These are phyloP conservation scores for Carcharodon carcharias DNA, from an alignment of 2,797 vertebrate genomes.

Conservation along the genomic window DNA sequence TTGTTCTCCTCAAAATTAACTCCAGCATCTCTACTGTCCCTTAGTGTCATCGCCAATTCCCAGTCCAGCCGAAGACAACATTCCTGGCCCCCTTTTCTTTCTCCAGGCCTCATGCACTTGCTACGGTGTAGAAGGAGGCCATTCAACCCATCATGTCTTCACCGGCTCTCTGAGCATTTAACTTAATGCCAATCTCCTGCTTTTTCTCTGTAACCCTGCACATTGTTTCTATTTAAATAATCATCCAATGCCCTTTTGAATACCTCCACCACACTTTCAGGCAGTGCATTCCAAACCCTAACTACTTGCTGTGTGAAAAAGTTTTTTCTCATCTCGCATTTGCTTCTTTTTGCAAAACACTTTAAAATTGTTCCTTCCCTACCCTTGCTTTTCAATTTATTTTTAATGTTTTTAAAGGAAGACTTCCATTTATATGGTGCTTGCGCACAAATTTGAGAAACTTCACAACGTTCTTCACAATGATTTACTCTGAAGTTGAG, in stretches of 20 bases:
- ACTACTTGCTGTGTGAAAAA: too few species aligned
- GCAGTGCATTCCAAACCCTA: too few species aligned
- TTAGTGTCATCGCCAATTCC: background rate
- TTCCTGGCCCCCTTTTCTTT: background rate
- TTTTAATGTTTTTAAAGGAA: background rate
- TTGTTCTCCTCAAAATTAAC: background rate
- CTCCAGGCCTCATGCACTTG: background rate
- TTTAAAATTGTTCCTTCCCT: background rate
- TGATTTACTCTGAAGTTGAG: background rate
- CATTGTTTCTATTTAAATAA: too few species aligned
- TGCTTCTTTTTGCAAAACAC: too few species aligned
- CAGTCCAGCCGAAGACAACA: background rate
- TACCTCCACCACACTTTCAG: too few species aligned
- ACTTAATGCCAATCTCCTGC: too few species aligned
- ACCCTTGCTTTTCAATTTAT: background rate
- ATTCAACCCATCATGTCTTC: too few species aligned
- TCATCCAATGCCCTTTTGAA: too few species aligned
- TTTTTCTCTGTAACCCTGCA: too few species aligned
- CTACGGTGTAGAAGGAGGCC: too few species aligned
- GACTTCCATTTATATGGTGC: background rate
- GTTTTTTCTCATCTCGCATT: too few species aligned
- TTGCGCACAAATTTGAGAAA: background rate
- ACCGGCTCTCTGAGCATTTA: too few species aligned
- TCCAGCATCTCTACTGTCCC: background rate
- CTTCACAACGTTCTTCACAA: background rate